Evolutionary conservation across 2,888 invertebrate genomes (phyloP), one percentile per base, ranked within the genome.

Genomic region (Quadroppia sp.): DNA sequence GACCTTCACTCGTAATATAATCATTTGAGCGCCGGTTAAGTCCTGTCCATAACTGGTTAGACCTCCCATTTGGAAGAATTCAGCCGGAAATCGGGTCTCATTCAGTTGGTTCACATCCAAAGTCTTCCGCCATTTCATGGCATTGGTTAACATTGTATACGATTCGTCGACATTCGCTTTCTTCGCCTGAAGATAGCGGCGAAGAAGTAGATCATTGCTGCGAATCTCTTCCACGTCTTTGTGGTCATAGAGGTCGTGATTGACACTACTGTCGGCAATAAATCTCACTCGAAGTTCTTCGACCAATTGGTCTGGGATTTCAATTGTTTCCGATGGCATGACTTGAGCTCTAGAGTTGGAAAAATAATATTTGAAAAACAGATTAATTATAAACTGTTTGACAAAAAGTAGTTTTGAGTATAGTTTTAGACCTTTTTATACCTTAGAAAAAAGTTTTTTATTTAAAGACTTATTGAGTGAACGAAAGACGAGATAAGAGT

Each of bases 51-150:
- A 64, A 7, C 36, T 64, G 20, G 36, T 36, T n/a, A 64, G 6
- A 64, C 36, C 36, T 36, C 64, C 64, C 17, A 36, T 64, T 36
- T 64, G 36, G 20, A 17, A 64, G 64, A 15, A 64, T 36, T 64
- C 64, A 13, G 36, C 36, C 11, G 64, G 64, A 64, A 64, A 64
- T 36, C 36, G 36, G 9, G 20, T 4, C 20, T 64, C 64, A 3
- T 36, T 32, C 36, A 64, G 2, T 36, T 32, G 1, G 15, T 64
- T 64, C 15, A 64, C 64, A 45, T 78, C 79, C 71, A 78, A 77
- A 61, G 80, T 80, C 71, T 80, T 80, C 45, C 82, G 77, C 79
- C 81, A 82, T 76, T 79, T 81, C 71, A 82, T 77, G 7, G 80
- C 78, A 56, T 80, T 81, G 48, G 81, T 79, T 4, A 82, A 76